These are phyloP conservation scores for Nyctalus aviator DNA, from an alignment of 2,797 vertebrate genomes.

Conservation along the genomic window DNA sequence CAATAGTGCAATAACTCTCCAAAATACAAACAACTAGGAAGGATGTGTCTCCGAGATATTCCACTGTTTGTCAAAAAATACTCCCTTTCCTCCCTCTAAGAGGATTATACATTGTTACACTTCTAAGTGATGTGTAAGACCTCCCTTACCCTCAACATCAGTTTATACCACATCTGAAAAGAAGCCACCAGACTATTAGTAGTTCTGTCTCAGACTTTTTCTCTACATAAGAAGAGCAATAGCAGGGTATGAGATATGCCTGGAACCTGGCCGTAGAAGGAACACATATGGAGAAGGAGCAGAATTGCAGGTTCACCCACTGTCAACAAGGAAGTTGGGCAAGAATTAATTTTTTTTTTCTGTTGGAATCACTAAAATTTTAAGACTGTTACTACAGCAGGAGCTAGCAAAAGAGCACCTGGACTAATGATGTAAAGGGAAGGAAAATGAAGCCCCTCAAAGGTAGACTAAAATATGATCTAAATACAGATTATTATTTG, in stretches of 20 bases:
- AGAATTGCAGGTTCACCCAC: background rate
- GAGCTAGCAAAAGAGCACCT: background rate
- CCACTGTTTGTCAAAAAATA: background rate
- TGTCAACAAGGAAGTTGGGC: background rate
- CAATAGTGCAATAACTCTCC: background rate
- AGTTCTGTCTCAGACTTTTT: background rate
- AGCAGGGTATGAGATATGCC: background rate
- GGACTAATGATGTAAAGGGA: background rate
- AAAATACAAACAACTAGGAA: background rate
- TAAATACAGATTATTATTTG: background rate
- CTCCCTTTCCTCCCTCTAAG: background rate
- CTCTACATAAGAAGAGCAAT: background rate
- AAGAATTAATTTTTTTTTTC: background rate
- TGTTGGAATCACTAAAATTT: background rate
- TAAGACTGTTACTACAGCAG: background rate
- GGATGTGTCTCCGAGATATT: background rate
- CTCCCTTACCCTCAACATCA: background rate
- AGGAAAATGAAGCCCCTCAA: background rate
- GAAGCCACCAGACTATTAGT: background rate
- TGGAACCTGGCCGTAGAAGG: background rate
- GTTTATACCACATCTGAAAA: background rate
- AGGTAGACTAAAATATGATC: background rate
- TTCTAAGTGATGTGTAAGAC: background rate
- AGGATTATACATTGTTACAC: background rate
- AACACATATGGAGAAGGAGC: background rate